Evolutionary conservation across 1,140 invertebrate species (phyloP), one percentile per base, ranked within the genome.

Genomic region (Myzus persicae): DNA sequence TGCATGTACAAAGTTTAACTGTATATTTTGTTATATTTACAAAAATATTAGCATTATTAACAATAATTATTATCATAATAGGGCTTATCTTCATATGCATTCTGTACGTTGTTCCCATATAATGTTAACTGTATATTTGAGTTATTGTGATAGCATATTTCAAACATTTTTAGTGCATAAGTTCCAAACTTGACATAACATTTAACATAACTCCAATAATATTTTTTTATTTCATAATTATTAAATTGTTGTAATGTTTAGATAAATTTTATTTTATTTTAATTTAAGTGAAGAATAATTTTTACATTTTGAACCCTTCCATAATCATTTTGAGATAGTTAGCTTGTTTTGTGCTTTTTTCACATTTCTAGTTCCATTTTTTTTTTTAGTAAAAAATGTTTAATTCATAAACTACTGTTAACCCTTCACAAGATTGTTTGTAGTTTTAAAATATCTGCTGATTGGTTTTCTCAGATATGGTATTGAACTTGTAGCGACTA

Each of bases 331-430:
- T 67, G 31, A 67, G 31, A 4, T n/a, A 14, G 11, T n/a, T n/a
- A 67, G 11, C 54, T 59, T 59, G 11, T 31, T 14, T 59, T 59
- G 26, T 59, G 22, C 54, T 31, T 59, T 59, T 59, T 67, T 8
- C n/a, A 18, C 3, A n/a, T 18, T n/a, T n/a, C 11, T n/a, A 1
- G n/a, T n/a, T n/a, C 59, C 2, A 2, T n/a, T 4, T 14, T n/a
- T n/a, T 67, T 67, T 67, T 5, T 67, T 14, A n/a, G 5, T 31
- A 8, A 31, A 31, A 31, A 59, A 59, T 20, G 8, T 59, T 1
- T 59, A 8, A 59, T 31, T 59, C 11, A 31, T 31, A 59, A 59
- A 59, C 31, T 59, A 3, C 31, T 59, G 2, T 59, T 59, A 31
- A 7, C 9, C 26, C 26, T 59, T 31, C 26, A 59, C 31, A 3